Percentiles rank a stretch among this genome's conserved stretches.
Conservation (phyloP, 2,113 vertebrate genomes). For the Euleptes europaea region DNA sequence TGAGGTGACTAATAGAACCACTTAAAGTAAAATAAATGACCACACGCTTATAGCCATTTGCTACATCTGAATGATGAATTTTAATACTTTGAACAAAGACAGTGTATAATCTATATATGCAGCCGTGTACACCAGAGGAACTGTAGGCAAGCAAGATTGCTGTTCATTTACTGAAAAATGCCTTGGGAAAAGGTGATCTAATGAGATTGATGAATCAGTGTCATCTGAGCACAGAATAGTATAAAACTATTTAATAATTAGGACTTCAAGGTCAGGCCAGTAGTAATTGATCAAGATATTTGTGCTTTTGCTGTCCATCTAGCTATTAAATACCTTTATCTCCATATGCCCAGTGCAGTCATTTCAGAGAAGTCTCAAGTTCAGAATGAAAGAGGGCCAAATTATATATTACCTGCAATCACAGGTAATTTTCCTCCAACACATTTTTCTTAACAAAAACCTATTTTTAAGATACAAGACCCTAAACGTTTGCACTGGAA, state of each 20-base stretch:
- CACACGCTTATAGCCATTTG: conserved; percentile 36
- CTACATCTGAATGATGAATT: conserved; percentile 44
- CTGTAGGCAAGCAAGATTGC: conserved; percentile 27
- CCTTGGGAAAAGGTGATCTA: conserved; percentile 10
- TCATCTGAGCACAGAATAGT: conserved; percentile 38
- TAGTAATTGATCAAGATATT: conserved; percentile 46
- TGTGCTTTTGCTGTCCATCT: neutral
- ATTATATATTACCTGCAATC: neutral
- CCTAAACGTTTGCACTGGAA: too few species aligned
- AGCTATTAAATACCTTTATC: neutral
- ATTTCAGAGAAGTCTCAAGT: neutral
- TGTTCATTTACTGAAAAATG: conserved; percentile 46
- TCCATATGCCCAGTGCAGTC: neutral
- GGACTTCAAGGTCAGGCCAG: conserved; percentile 43
- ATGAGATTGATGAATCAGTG: conserved; percentile 53
- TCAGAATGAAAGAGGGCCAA: neutral
- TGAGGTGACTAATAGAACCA: conserved; percentile 37
- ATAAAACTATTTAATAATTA: conserved; percentile 61
- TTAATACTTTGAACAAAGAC: conserved; percentile 40
- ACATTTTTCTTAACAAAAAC: neutral
- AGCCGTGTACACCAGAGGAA: conserved; percentile 54
- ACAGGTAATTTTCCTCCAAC: neutral
- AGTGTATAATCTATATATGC: conserved; percentile 40
- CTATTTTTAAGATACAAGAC: neutral
- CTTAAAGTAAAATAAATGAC: conserved; percentile 43